These are phyloP conservation scores for Cephalopachus bancanus DNA, from an alignment of 2,797 vertebrate genomes.

Conservation along the genomic window DNA sequence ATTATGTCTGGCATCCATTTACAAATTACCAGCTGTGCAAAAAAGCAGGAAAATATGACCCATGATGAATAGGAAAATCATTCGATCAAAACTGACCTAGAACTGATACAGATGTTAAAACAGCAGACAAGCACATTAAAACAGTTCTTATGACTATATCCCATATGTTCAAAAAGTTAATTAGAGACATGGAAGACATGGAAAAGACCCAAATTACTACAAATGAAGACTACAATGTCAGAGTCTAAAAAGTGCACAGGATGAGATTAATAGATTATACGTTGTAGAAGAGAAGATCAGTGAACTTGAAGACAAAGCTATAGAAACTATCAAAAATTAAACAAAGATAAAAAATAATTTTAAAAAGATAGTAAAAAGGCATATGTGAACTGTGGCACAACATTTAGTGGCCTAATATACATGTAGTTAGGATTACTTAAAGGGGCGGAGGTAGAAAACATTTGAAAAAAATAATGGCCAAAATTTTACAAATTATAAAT, in stretches of 20 bases:
- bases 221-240: background rate
- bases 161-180: background rate
- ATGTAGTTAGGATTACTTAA: background rate
- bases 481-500: background rate
- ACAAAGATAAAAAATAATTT: background rate
- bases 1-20: background rate
- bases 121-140: background rate
- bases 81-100: constrained; percentile 14
- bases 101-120: background rate
- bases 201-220: background rate
- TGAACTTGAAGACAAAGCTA: background rate
- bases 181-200: background rate
- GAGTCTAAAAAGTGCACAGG: background rate
- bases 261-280: background rate
- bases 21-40: background rate
- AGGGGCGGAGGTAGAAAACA: background rate
- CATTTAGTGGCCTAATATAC: background rate
- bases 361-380: background rate
- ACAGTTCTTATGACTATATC: background rate
- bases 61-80: constrained; percentile 8
- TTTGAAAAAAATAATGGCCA: background rate
- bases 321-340: background rate
- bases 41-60: constrained; percentile 19
- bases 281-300: accelerated
- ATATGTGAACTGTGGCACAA: background rate